Base-by-base conservation (phyloP, 2,888 invertebrate genomes). In the Julus scandinavius region DNA sequence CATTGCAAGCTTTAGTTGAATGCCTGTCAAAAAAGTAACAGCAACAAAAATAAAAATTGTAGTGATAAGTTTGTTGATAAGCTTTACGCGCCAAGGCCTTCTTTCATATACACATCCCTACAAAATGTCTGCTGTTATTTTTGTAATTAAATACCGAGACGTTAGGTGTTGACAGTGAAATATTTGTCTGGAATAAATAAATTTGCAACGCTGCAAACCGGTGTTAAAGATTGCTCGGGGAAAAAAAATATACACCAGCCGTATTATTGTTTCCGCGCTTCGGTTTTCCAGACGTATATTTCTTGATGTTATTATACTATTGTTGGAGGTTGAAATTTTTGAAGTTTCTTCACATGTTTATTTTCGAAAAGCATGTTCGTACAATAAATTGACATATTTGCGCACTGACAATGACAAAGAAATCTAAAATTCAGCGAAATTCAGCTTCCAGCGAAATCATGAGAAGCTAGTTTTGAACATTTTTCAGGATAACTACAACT, bases 181-280 rank as follows among this genome's bases (percentile, higher is more conserved):
- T 72, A 72, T 72, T 72, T 29, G 72, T 72, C 72, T 72, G 72
- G 72, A 72, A 72, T 29, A 72, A 63, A 29, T 72, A 72, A 6
- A 72, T 72, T 29, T 29, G 29, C 72, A 63, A n/a, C 15, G 20
- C 72, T 58, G 72, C 29, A 72, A 29, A 29, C 72, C 72, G 29
- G 72, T 9, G 9, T 72, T 29, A 9, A 72, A 17, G 63, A n/a
- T 29, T n/a, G 72, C 72, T 49, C 29, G 29, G 0, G 58, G 0
- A 58, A 58, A 58, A 58, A 29, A 58, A 29, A 29, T 29, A 29
- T 29, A 29, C 29, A 58, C 15, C 58, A 72, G 63, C n/a, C 72
- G 72, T 72, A 20, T 72, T 11, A 72, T 72, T 72, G 72, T 72
- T 72, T 29, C 29, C 15, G 11, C 58, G 58, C 15, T 17, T 58